phyloP scores from a whole-genome alignment of 2,113 vertebrate species.

The Corythaeola cristata region DNA sequence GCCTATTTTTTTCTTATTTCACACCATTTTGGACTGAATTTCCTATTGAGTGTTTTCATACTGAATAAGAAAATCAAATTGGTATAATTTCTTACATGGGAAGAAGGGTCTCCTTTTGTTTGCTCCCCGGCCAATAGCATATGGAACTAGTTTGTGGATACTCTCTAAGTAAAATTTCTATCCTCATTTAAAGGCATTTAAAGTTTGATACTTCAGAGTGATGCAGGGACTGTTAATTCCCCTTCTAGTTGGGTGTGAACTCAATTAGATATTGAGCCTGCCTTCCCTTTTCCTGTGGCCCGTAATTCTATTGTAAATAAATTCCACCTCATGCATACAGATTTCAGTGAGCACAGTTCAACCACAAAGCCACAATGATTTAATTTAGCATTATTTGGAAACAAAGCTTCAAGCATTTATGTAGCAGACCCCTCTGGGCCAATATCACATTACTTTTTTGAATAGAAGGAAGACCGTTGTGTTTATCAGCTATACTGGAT shows the following conservation, averaged over 20 bases:
- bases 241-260: background rate
- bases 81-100: background rate
- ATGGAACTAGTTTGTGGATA: background rate
- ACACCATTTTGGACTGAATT: background rate
- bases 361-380: background rate
- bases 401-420: background rate
- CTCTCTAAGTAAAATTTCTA: background rate
- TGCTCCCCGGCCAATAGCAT: background rate
- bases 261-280: background rate
- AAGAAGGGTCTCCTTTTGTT: background rate
- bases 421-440: background rate
- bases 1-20: background rate
- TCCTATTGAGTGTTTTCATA: background rate
- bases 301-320: background rate
- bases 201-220: background rate
- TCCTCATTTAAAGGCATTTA: background rate
- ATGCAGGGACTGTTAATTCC: background rate
- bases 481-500: background rate
- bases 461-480: background rate
- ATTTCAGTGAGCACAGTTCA: background rate
- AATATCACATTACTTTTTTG: background rate
- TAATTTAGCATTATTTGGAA: background rate
- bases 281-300: background rate
- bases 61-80: background rate
- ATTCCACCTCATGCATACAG: background rate